Conservation (phyloP, 2,888 invertebrate species). For the Hirtodrosophila cameraria region DNA sequence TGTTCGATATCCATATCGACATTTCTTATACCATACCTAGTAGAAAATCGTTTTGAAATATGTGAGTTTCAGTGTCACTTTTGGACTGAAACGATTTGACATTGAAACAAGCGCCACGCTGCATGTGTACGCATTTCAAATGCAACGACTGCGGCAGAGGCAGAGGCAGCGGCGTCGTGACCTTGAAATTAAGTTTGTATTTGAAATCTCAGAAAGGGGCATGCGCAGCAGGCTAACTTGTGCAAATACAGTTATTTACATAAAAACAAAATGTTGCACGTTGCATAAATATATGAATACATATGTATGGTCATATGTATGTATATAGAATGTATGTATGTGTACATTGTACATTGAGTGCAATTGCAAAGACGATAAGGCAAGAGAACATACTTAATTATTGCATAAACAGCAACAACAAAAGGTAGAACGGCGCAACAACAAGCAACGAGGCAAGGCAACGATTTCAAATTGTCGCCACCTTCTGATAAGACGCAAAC, state of each 20-base stretch:
- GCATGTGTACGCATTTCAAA: slow-evolving; percentile 44
- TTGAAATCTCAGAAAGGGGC: slow-evolving; percentile 7
- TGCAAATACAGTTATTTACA: slow-evolving; percentile 13
- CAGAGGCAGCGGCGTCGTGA: slow-evolving; percentile 38
- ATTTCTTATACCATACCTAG: no score
- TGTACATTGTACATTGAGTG: slow-evolving; percentile 4
- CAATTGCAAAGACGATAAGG: slow-evolving; percentile 41
- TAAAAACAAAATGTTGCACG: slow-evolving; percentile 9
- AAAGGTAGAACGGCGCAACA: slow-evolving; percentile 1
- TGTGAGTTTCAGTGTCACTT: slow-evolving; percentile 3
- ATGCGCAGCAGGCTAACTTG: slow-evolving; percentile 48
- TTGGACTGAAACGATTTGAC: slow-evolving; percentile 33
- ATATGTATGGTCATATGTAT: not conserved
- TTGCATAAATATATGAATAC: not conserved
- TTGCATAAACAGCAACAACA: slow-evolving; percentile 49
- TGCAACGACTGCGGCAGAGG: slow-evolving; percentile 40
- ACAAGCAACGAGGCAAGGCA: slow-evolving; percentile 9
- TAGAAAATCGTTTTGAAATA: no score
- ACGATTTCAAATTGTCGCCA: slow-evolving; percentile 43
- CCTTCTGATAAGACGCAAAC: slow-evolving; percentile 44
- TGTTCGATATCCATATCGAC: no score
- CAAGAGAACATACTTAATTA: slow-evolving; percentile 40
- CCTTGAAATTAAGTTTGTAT: slow-evolving; percentile 57
- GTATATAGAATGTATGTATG: not conserved
- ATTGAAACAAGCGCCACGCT: slow-evolving; percentile 34